Percentiles rank a stretch among this genome's conserved stretches.
Evolutionary conservation across 2,113 vertebrate species (phyloP).

Genomic region (Lamprologus tigripictilis): DNA sequence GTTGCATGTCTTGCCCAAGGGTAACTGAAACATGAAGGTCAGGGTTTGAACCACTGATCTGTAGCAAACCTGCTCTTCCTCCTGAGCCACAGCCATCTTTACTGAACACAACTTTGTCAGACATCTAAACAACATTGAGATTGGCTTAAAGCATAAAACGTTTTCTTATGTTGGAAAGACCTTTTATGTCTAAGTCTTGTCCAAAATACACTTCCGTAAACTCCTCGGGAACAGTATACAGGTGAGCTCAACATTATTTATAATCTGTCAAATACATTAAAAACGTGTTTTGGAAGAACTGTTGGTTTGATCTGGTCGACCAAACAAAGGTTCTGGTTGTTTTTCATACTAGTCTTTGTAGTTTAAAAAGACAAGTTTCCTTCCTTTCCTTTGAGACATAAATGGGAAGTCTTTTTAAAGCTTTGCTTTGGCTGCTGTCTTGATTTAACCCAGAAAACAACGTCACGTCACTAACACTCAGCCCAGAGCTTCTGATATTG

Average conservation of each 20-base stretch:
- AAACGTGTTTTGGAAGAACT: neutral
- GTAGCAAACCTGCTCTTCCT: neutral
- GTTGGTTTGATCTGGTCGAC: neutral
- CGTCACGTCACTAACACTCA: neutral
- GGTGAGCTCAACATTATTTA: neutral
- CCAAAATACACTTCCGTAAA: neutral
- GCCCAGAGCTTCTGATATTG: neutral
- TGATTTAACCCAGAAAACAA: neutral
- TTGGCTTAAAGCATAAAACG: neutral
- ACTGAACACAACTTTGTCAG: neutral
- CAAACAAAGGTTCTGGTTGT: neutral
- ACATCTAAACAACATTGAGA: neutral
- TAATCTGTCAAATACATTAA: neutral
- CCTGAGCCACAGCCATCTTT: neutral
- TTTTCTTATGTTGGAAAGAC: neutral
- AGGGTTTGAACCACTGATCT: neutral
- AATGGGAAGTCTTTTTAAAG: neutral
- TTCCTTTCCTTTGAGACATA: neutral
- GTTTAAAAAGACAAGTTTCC: neutral
- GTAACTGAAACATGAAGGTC: neutral
- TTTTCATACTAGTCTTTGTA: neutral
- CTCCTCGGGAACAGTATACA: neutral
- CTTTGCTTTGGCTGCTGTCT: neutral
- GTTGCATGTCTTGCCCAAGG: neutral
- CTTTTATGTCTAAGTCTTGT: neutral